Conservation (phyloP, 2,888 invertebrate species). For the Tromatobia lineatoria region DNA sequence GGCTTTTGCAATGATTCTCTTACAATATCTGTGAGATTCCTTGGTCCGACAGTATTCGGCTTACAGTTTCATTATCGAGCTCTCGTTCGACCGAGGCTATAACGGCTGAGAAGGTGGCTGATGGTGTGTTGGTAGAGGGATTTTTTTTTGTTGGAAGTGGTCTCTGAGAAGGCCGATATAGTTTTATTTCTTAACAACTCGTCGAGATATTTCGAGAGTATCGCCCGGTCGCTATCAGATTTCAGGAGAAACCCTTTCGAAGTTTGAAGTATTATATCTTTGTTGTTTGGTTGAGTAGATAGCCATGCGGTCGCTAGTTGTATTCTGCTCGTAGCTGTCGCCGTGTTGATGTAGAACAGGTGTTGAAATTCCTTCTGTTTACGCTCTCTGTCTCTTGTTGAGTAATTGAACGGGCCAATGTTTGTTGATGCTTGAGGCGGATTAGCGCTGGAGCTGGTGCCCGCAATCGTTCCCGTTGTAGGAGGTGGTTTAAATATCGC, state of each 20-base stretch:
- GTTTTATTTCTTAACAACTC: neutral
- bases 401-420: neutral
- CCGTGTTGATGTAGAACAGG: conserved; percentile 5
- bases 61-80: neutral
- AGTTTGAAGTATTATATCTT: conserved; percentile 6
- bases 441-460: neutral
- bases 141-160: too few species aligned
- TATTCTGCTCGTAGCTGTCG: neutral
- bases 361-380: conserved; percentile 11
- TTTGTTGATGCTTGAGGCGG: neutral
- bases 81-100: conserved; percentile 1
- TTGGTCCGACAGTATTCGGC: too few species aligned
- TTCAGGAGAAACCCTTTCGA: conserved; percentile 24
- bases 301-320: conserved; percentile 13
- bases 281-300: neutral
- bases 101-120: too few species aligned
- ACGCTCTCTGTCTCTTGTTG: neutral
- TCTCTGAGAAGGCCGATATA: too few species aligned
- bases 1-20: neutral
- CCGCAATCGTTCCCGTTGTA: neutral
- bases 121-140: too few species aligned
- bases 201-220: neutral
- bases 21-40: too few species aligned
- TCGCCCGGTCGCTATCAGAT: neutral
- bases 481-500: neutral